These are phyloP conservation scores for Nymphalis polychloros DNA, from an alignment of 2,888 invertebrate species.

Conservation along the genomic window DNA sequence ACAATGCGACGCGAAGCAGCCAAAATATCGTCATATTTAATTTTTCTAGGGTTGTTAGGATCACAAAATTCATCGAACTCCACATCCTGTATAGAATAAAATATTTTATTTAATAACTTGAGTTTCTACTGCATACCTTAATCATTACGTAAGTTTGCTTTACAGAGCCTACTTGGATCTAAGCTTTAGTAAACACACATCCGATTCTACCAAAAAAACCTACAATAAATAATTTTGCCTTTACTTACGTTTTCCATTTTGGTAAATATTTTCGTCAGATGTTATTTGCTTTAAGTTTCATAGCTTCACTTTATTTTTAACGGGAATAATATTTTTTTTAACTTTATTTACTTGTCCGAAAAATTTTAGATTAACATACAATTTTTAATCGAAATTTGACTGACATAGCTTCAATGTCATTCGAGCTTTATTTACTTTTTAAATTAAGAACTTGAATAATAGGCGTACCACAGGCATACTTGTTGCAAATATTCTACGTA, in stretches of 20 bases:
- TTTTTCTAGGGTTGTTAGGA: constrained; percentile 66
- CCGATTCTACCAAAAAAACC: too few species aligned
- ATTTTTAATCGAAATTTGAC: not conserved
- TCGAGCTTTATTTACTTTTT: constrained; percentile 1
- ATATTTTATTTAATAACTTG: not conserved
- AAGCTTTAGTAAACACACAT: too few species aligned
- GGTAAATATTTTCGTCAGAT: not conserved
- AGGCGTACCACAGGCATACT: too few species aligned
- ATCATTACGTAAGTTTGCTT: too few species aligned
- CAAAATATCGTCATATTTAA: constrained; percentile 84
- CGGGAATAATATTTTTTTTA: not conserved
- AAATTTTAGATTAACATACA: not conserved
- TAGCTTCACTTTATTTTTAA: not conserved
- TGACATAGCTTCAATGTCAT: constrained; percentile 7
- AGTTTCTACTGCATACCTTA: too few species aligned
- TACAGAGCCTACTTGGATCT: too few species aligned
- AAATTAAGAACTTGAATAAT: not conserved
- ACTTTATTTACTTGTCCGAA: not conserved
- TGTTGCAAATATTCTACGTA: too few species aligned
- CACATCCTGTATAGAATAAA: constrained; percentile 50
- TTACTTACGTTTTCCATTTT: constrained; percentile 26
- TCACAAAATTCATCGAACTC: constrained; percentile 70
- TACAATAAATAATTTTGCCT: not conserved
- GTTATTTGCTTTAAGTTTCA: not conserved
- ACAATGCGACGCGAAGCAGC: constrained; percentile 85